Conservation (phyloP, 2,888 invertebrate genomes). For the Ophonus ardosiacus region DNA sequence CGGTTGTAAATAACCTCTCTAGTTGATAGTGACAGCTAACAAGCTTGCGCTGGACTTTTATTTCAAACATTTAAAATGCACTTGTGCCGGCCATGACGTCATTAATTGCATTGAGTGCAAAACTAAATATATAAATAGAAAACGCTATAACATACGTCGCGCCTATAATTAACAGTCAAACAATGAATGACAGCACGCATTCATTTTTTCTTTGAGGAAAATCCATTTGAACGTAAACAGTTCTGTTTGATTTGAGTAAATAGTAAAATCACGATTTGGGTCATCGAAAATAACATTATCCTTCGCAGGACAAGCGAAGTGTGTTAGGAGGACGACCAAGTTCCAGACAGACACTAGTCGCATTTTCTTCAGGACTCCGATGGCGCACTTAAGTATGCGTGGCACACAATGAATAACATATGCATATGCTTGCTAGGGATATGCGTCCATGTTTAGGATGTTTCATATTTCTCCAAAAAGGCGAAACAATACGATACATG, state of each 20-base stretch:
- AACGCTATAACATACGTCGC: neutral
- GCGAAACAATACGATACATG: neutral
- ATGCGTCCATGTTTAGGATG: neutral
- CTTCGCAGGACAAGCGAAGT: constrained; percentile 8
- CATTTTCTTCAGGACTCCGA: neutral
- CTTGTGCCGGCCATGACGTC: too few species aligned
- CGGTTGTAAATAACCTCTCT: too few species aligned
- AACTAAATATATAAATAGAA: too few species aligned
- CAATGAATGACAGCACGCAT: neutral
- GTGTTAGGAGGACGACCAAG: constrained; percentile 8
- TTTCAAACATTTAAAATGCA: too few species aligned
- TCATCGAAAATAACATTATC: constrained; percentile 30
- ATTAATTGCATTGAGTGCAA: too few species aligned
- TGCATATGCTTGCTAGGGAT: constrained; percentile 20
- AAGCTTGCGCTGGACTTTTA: too few species aligned
- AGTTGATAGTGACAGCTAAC: too few species aligned
- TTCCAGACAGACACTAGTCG: neutral
- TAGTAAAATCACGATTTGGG: constrained; percentile 30
- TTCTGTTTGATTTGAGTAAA: constrained; percentile 10
- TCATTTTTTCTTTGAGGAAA: neutral
- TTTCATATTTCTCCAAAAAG: constrained; percentile 2
- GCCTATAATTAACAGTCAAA: neutral
- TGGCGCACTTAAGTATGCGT: constrained; percentile 27
- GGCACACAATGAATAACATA: constrained; percentile 31
- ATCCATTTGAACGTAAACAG: neutral